Conservation (phyloP, 2,113 vertebrate species). For the Dipodomys merriami region DNA sequence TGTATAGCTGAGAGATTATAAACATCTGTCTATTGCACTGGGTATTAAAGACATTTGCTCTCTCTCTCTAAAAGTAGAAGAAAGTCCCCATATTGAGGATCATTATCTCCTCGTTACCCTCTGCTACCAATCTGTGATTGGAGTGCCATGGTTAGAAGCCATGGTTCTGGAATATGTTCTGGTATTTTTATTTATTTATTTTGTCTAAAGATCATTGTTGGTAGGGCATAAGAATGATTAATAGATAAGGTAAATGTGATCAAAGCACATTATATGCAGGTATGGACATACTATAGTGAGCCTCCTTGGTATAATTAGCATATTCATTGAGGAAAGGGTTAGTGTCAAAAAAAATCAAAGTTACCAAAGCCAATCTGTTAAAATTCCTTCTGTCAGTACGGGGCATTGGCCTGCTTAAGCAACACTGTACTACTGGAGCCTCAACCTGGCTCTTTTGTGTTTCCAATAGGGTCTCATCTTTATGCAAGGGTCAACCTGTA, state of each 20-base stretch:
- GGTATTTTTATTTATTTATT: not conserved
- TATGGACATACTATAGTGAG: too few relatives aligned
- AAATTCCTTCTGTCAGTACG: not conserved
- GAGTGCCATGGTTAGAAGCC: not conserved
- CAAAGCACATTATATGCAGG: too few relatives aligned
- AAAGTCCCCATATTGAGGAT: not conserved
- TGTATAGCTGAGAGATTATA: not conserved
- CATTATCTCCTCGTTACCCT: not conserved
- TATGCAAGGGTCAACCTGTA: too few relatives aligned
- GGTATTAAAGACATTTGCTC: not conserved
- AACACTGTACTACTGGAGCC: too few relatives aligned
- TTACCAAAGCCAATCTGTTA: conserved; percentile 35
- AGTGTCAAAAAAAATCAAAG: not conserved
- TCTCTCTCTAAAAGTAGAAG: conserved; percentile 10
- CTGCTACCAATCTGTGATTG: not conserved
- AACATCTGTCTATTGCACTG: not conserved
- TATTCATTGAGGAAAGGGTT: too few relatives aligned
- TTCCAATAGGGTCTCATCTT: too few relatives aligned
- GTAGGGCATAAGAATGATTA: too few relatives aligned
- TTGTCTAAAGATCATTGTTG: conserved; percentile 44
- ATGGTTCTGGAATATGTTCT: not conserved
- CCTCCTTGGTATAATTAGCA: too few relatives aligned
- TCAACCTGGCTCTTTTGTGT: too few relatives aligned
- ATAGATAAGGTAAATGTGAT: too few relatives aligned
- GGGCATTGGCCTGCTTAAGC: too few relatives aligned